phyloP scores from a whole-genome alignment of 2,888 invertebrate genomes.

The Apantesis nais region DNA sequence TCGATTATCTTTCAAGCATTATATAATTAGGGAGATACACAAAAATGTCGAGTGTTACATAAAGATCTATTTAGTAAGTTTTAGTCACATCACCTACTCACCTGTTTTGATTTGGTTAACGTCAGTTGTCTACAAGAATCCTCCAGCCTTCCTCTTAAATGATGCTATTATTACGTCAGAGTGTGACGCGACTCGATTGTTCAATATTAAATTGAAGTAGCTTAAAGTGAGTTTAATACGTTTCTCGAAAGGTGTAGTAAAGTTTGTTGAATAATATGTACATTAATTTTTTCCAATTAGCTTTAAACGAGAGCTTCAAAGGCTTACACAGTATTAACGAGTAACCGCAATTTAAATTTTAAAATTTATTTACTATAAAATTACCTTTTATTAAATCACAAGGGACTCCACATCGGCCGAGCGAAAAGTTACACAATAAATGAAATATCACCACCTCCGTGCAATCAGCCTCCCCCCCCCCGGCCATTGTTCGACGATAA shows the following conservation, averaged over 20 bases:
- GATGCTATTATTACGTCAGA: not conserved
- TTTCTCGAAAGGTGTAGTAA: not conserved
- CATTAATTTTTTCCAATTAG: not conserved
- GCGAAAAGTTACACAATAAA: conserved; percentile 18
- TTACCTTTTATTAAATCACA: conserved; percentile 9
- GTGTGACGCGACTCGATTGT: no score
- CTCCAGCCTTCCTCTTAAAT: not conserved
- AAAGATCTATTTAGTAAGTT: not conserved
- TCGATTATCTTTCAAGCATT: not conserved
- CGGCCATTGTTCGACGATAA: conserved; percentile 14
- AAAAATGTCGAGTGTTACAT: not conserved
- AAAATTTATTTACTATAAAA: not conserved
- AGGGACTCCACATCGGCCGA: not conserved
- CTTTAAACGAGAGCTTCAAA: not conserved
- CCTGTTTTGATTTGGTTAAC: not conserved
- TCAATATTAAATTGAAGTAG: no score
- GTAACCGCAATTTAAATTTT: not conserved
- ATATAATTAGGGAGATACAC: not conserved
- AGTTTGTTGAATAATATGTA: not conserved
- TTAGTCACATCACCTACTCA: not conserved
- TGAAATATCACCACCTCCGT: conserved; percentile 13
- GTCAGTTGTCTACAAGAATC: not conserved
- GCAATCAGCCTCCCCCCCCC: conserved; percentile 3
- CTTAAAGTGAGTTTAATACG: not conserved
- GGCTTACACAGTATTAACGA: not conserved